Conservation (phyloP, 2,888 invertebrate genomes). For the Fragum sueziense region DNA sequence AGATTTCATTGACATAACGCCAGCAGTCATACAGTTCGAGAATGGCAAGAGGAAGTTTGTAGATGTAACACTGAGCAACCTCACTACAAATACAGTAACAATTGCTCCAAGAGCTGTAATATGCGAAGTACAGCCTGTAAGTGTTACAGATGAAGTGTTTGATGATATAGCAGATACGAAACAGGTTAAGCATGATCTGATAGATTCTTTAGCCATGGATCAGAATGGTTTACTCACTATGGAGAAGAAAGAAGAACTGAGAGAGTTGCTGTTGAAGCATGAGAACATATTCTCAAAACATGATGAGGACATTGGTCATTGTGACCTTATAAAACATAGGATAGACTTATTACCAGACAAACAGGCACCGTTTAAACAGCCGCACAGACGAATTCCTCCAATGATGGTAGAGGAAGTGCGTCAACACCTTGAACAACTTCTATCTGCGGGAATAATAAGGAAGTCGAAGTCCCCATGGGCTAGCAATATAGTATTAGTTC, state of each 20-base stretch:
- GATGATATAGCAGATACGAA: no score
- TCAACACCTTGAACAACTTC: neutral
- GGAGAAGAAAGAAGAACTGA: no score
- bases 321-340: constrained; percentile 3
- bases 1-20: constrained; percentile 20
- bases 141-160: no score
- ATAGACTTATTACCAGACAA: neutral
- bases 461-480: neutral
- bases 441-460: constrained; percentile 1
- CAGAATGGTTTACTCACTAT: no score
- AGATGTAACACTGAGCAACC: constrained; percentile 12
- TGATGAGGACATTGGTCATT: neutral
- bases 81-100: constrained; percentile 19
- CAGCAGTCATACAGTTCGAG: neutral
- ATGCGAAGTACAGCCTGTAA: constrained; percentile 40
- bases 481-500: neutral
- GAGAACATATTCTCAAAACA: neutral
- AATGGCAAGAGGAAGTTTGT: neutral
- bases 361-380: neutral
- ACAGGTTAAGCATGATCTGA: no score
- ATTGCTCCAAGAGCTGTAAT: constrained; percentile 21
- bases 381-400: neutral
- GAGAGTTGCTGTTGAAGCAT: neutral
- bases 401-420: neutral
- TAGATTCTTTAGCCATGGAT: no score